These are phyloP conservation scores for Apodemia duryi DNA, from an alignment of 2,888 invertebrate genomes.

Conservation along the genomic window DNA sequence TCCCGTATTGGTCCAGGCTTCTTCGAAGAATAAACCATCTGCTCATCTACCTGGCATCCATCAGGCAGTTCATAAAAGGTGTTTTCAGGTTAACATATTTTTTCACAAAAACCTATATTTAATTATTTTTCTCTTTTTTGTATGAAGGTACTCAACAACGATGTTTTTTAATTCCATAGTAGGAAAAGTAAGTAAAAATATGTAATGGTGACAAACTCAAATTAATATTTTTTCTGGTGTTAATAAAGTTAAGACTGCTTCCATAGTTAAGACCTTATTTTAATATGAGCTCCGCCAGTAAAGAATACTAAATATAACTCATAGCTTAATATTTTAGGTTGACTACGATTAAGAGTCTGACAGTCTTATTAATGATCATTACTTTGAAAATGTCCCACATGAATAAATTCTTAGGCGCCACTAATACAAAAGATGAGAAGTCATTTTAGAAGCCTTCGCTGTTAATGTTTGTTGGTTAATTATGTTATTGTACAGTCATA, in stretches of 20 bases:
- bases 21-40: too few species aligned
- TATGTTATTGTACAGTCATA: neutral
- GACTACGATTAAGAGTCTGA: neutral
- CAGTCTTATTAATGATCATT: constrained; percentile 2
- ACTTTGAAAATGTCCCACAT: constrained; percentile 4
- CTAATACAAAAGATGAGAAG: neutral
- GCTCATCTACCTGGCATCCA: too few species aligned
- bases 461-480: neutral
- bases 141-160: too few species aligned
- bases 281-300: neutral
- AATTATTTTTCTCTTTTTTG: too few species aligned
- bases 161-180: too few species aligned
- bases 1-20: too few species aligned
- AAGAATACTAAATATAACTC: constrained; percentile 1
- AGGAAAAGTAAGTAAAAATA: too few species aligned
- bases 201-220: too few species aligned
- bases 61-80: too few species aligned
- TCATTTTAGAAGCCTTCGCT: constrained; percentile 1
- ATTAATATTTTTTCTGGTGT: neutral
- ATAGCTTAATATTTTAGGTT: constrained; percentile 1
- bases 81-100: too few species aligned
- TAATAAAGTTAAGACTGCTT: neutral
- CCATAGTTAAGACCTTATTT: neutral
- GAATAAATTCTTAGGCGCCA: constrained; percentile 4
- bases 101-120: too few species aligned